A percentile compares a stretch with the other conserved stretches of the same genome.
Evolutionary conservation across 2,797 vertebrate species (phyloP).

Genomic region (Lindbergichthys nudifrons): DNA sequence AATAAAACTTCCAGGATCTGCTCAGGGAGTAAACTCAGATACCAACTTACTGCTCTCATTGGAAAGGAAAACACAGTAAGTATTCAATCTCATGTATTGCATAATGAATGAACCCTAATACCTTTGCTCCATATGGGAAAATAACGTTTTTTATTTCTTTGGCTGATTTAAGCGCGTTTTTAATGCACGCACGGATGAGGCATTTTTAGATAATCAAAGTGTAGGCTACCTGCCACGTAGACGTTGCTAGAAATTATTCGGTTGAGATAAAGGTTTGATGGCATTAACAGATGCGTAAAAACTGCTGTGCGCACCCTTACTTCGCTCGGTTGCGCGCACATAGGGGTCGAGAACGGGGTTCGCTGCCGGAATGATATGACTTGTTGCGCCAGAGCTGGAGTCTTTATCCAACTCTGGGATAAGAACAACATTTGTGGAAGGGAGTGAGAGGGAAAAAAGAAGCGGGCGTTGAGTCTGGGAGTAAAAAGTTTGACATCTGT

Average conservation of each 20-base stretch:
- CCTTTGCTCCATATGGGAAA: neutral
- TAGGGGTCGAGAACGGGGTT: constrained; percentile 14
- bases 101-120: neutral
- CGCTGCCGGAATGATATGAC: constrained; percentile 45
- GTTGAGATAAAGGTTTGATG: constrained; percentile 66
- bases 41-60: constrained; percentile 39
- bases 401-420: constrained; percentile 46
- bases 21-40: constrained; percentile 60
- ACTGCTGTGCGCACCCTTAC: constrained; percentile 60
- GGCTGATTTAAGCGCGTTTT: neutral
- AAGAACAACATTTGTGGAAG: constrained; percentile 55
- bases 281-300: constrained; percentile 57
- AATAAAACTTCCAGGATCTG: constrained; percentile 59
- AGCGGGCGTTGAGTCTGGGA: constrained; percentile 42
- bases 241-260: constrained; percentile 43
- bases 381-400: constrained; percentile 67
- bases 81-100: constrained; percentile 8
- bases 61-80: constrained; percentile 63
- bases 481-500: constrained; percentile 62
- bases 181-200: constrained; percentile 8
- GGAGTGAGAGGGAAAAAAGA: constrained; percentile 34
- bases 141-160: neutral
- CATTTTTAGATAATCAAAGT: constrained; percentile 64
- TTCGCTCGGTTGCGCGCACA: constrained; percentile 42
- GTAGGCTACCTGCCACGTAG: constrained; percentile 80